These are phyloP conservation scores for Lagorchestes hirsutus DNA, from an alignment of 2,797 vertebrate genomes.

Conservation along the genomic window DNA sequence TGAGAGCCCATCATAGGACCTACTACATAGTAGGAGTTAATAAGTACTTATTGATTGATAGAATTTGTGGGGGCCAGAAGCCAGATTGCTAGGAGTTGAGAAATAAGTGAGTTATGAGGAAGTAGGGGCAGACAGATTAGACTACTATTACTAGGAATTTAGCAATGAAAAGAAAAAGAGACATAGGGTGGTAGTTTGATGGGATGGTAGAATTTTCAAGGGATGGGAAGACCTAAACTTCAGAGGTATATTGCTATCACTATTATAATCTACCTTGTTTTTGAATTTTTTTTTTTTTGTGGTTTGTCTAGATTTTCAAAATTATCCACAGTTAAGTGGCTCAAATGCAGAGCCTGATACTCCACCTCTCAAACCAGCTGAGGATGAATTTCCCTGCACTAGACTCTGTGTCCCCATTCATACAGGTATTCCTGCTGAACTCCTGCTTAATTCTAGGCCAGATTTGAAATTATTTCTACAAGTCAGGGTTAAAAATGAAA, in stretches of 20 bases:
- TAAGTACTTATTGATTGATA: not conserved
- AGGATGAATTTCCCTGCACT: not conserved
- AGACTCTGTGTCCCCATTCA: not conserved
- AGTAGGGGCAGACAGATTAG: not conserved
- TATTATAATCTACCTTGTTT: not conserved
- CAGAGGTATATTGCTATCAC: not conserved
- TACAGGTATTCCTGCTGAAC: not conserved
- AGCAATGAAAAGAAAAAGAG: not conserved
- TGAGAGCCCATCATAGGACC: not conserved
- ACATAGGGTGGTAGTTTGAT: not conserved
- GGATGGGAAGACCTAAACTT: not conserved
- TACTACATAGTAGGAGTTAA: not conserved
- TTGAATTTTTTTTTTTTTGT: not conserved
- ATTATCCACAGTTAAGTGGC: not conserved
- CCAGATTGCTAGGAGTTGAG: not conserved
- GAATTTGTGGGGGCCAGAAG: not conserved
- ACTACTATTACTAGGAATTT: not conserved
- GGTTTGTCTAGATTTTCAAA: slow-evolving; percentile 34
- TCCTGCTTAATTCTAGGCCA: not conserved
- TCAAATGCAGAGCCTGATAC: not conserved
- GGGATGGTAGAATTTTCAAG: not conserved
- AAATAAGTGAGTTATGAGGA: not conserved
- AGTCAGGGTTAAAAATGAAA: not conserved
- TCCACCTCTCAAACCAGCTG: not conserved
- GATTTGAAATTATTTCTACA: not conserved